These are phyloP conservation scores for Geodia barretti DNA, from an alignment of 37 sponge, comb jelly and placozoan species.

Conservation along the genomic window DNA sequence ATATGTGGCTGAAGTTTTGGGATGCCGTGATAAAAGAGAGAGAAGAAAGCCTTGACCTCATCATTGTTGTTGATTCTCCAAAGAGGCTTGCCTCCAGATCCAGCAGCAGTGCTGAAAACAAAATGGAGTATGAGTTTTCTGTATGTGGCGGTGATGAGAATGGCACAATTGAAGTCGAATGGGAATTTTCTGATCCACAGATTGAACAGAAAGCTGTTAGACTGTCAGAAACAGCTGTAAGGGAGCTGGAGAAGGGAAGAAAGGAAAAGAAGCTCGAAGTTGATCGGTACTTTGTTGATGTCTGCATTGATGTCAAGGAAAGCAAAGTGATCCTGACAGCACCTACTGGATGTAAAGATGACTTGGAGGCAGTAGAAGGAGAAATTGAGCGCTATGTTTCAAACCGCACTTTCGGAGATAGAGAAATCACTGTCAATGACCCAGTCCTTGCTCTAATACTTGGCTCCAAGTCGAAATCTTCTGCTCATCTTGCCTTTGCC, in stretches of 20 bases:
- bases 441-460: conserved; percentile 41
- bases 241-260: conserved; percentile 5
- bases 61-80: conserved; percentile 17
- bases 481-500: conserved; percentile 3
- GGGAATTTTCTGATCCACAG: not conserved
- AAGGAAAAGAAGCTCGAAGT: conserved; percentile 2
- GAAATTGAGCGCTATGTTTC: conserved; percentile 35
- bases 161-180: not conserved
- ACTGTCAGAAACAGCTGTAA: not conserved
- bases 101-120: no score
- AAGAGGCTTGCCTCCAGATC: not conserved
- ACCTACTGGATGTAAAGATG: conserved; percentile 21
- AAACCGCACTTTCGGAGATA: not conserved
- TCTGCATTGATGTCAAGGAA: conserved; percentile 9
- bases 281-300: not conserved
- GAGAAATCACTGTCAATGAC: conserved; percentile 26
- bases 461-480: not conserved
- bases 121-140: conserved; percentile 14
- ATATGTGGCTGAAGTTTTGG: conserved; percentile 56
- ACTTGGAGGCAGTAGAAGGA: conserved; percentile 34
- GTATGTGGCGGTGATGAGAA: conserved; percentile 26
- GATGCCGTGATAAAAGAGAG: conserved; percentile 19
- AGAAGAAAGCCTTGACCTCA: conserved; percentile 13
- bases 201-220: conserved; percentile 1
- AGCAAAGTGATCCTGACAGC: conserved; percentile 17